phyloP scores from a whole-genome alignment of 2,888 invertebrate genomes.

The Protula sp. region DNA sequence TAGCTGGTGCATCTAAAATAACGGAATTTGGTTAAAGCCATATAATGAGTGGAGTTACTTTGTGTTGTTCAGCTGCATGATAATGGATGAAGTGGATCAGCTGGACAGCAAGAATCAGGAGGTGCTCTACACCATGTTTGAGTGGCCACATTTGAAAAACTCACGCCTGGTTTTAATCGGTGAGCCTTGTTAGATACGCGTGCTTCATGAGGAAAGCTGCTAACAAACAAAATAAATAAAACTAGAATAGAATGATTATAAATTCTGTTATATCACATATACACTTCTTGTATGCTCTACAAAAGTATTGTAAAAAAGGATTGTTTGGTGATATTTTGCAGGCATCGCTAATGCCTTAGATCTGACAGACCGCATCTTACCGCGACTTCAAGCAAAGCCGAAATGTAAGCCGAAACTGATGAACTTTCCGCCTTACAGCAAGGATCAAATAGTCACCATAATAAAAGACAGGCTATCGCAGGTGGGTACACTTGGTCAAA shows the following conservation, averaged over 20 bases:
- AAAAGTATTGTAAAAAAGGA: no score
- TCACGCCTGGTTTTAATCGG: slow-evolving; percentile 78
- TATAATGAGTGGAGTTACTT: no score
- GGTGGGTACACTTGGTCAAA: slow-evolving; percentile 32
- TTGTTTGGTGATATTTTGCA: no score
- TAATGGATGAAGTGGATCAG: slow-evolving; percentile 94
- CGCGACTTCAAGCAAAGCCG: slow-evolving; percentile 74
- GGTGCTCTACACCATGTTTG: slow-evolving; percentile 86
- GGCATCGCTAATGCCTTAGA: slow-evolving; percentile 90
- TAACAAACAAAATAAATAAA: background rate
- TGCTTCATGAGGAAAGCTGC: no score
- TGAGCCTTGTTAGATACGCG: no score
- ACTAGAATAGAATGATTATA: no score
- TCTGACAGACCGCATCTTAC: slow-evolving; percentile 82
- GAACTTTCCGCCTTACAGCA: slow-evolving; percentile 88
- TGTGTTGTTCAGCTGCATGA: slow-evolving; percentile 67
- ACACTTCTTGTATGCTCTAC: no score
- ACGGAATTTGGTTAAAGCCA: no score
- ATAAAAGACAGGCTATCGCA: slow-evolving; percentile 70
- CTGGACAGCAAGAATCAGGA: slow-evolving; percentile 71
- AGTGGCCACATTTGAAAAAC: slow-evolving; percentile 73
- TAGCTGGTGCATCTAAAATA: no score
- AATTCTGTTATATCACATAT: no score
- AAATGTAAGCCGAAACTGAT: slow-evolving; percentile 60
- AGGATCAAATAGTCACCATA: slow-evolving; percentile 81